Evolutionary conservation across 2,113 vertebrate genomes (phyloP).

Genomic region (Chaenocephalus aceratus): DNA sequence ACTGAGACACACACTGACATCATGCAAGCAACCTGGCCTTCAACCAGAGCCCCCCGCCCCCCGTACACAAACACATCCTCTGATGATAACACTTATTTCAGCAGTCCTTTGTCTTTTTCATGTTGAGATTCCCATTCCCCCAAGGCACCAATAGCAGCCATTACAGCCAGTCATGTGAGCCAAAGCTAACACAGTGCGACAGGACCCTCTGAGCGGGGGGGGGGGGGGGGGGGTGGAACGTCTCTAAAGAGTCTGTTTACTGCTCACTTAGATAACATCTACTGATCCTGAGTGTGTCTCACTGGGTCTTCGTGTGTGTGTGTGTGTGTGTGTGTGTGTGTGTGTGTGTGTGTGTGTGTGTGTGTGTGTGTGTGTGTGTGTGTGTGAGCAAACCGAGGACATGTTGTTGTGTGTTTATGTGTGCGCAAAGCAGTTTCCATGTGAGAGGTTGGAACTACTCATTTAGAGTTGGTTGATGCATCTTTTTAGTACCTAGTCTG

Average conservation of each 20-base stretch:
- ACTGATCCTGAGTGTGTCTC: constrained; percentile 37
- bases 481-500: too few relatives aligned
- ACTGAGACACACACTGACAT: constrained; percentile 1
- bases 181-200: background rate
- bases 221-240: constrained; percentile 9
- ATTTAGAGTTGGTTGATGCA: too few relatives aligned
- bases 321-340: constrained; percentile 19
- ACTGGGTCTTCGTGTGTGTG: too few relatives aligned
- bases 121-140: constrained; percentile 35
- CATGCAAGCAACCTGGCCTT: too few relatives aligned
- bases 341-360: constrained; percentile 14
- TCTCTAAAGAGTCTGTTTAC: constrained; percentile 73
- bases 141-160: constrained; percentile 45
- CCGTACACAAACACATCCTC: background rate
- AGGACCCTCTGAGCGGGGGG: constrained; percentile 3
- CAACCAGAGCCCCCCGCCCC: too few relatives aligned
- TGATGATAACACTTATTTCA: constrained; percentile 38
- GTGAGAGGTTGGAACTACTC: too few relatives aligned
- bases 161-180: constrained; percentile 64
- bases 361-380: constrained; percentile 8
- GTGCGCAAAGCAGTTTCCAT: too few relatives aligned
- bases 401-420: too few relatives aligned
- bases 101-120: constrained; percentile 35
- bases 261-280: constrained; percentile 77
- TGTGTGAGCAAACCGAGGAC: too few relatives aligned